A percentile compares a stretch with the other conserved stretches of the same genome.
Conservation (phyloP, 2,113 vertebrate genomes). For the Glaucomys volans region DNA sequence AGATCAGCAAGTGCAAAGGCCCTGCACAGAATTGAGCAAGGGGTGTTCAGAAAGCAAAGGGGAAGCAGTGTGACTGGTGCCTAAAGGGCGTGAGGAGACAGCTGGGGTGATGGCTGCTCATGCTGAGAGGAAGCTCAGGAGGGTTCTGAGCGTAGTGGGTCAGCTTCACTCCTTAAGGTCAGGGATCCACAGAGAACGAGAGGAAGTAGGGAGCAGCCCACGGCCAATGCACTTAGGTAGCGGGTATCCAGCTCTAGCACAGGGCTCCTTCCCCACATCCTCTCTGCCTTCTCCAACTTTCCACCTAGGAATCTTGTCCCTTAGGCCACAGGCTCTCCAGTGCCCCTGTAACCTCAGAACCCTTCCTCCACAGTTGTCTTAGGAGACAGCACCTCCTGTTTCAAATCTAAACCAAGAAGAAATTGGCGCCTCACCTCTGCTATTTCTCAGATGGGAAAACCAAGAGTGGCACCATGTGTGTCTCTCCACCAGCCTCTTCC, state of each 20-base stretch:
- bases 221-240: accelerated
- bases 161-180: neutral
- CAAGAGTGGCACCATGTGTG: accelerated
- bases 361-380: neutral
- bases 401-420: neutral
- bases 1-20: neutral
- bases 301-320: neutral
- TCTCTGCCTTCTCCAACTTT: neutral
- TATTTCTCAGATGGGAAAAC: neutral
- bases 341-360: neutral
- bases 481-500: accelerated
- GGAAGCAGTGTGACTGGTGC: too few relatives aligned
- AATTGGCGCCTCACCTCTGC: accelerated
- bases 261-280: accelerated
- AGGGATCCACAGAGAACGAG: neutral
- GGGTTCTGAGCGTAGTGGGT: neutral
- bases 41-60: neutral
- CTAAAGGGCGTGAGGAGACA: accelerated
- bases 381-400: neutral
- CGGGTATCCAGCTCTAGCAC: accelerated
- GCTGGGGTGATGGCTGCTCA: too few relatives aligned
- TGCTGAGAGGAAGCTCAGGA: neutral
- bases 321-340: neutral
- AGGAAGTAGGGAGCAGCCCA: accelerated
- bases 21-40: neutral